Evolutionary conservation across 2,113 vertebrate species (phyloP), one percentile per base, ranked within the genome.

Genomic region (Morone saxatilis): DNA sequence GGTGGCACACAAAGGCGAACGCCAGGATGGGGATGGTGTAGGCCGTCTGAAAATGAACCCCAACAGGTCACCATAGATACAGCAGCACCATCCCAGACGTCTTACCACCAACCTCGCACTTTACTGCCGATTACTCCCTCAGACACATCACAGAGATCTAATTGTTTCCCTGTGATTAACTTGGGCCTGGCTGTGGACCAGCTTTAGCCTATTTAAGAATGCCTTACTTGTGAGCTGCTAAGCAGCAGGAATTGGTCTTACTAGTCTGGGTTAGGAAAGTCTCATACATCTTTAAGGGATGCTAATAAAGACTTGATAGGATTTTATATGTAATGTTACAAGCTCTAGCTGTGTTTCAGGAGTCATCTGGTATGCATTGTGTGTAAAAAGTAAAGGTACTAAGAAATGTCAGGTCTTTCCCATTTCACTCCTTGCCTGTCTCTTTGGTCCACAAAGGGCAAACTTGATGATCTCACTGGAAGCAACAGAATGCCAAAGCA

Each of bases 21-120:
- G 98, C 98, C 97, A 99, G 96, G 94, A 99, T 99, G 87, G 98
- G 98, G 88, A 99, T 97, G 89, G 98, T 99, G 91, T 99, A 99
- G 0, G 98, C 98, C 2, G 98, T 99, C 98, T 99, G 93, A 84
- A 95, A 94, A 91, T 90, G 76, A 94, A 91, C 87, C 83, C 91
- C 90, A 93, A 92, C 86, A 91, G 36, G 80, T 96, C 93, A 93
- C 94, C 91, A 95, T 93, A 92, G 94, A 93, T 93, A 95, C 93
- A 85, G 83, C 89, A 91, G 76, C 71, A 71, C 89, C 85, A 88
- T 74, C 89, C 84, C 85, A 90, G 91, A 81, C 89, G 84, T 89
- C 77, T 90, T 71, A 92, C 87, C 91, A 91, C 91, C 90, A 93
- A 87, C 89, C 74, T 83, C 66, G 71, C 70, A 54, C 80, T 90